Conservation (phyloP, 2,113 vertebrate species). For the Forbesichthys papilliferus region DNA sequence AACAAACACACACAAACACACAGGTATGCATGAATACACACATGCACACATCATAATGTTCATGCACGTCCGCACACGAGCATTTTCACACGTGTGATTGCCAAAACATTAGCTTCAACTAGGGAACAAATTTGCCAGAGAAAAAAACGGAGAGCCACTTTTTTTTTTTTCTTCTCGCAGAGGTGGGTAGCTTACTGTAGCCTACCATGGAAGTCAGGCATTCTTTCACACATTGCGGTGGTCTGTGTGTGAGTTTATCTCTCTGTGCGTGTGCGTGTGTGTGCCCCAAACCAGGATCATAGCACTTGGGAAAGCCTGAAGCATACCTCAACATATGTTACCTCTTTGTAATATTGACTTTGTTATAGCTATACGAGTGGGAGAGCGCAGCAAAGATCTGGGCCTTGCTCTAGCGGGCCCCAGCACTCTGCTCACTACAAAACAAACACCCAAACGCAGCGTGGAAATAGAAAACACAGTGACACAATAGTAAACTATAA, state of each 20-base stretch:
- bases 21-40: background rate
- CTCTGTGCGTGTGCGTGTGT: constrained; percentile 25
- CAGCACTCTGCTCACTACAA: constrained; percentile 56
- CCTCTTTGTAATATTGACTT: constrained; percentile 80
- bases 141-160: constrained; percentile 21
- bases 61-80: constrained; percentile 19
- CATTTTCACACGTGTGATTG: constrained; percentile 43
- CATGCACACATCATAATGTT: constrained; percentile 17
- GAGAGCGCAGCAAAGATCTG: constrained; percentile 67
- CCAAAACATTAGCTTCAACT: constrained; percentile 41
- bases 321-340: constrained; percentile 79
- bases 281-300: constrained; percentile 59
- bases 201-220: constrained; percentile 39
- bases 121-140: constrained; percentile 49
- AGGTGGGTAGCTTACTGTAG: constrained; percentile 28
- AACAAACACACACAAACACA: constrained; percentile 29
- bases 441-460: constrained; percentile 65
- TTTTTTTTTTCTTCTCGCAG: constrained; percentile 40
- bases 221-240: constrained; percentile 39
- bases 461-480: constrained; percentile 62
- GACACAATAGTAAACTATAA: constrained; percentile 55
- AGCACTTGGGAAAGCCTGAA: constrained; percentile 65
- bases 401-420: constrained; percentile 64
- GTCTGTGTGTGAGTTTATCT: constrained; percentile 6
- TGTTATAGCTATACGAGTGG: constrained; percentile 77